Evolutionary conservation across 2,797 vertebrate genomes (phyloP), one percentile per base, ranked within the genome.

Genomic region (Hafferia zeledoni): DNA sequence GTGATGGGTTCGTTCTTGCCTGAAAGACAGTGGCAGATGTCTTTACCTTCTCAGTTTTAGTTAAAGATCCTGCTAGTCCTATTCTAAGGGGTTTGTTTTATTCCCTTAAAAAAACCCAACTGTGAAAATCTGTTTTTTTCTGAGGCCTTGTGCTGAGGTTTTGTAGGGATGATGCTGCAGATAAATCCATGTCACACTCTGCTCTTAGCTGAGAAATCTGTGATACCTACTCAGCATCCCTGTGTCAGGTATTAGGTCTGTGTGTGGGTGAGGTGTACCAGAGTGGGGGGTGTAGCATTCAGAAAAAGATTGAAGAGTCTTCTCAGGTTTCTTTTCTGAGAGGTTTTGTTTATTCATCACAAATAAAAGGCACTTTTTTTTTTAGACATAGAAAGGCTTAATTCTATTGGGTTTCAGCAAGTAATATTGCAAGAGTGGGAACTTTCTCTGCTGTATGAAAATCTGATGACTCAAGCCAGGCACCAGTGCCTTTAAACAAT

Each of bases 201-300:
- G 65, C 89, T 72, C 69, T 91, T 61, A 81, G 82, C 69, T 41
- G 76, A 44, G 49, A 91, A 50, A 86, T 86, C 76, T 72, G 56
- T 47, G 91, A 90, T 96, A 90, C 80, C 83, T 90, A 65, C 87
- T 95, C 82, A 89, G 87, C 85, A 69, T 86, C 52, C 19, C 75
- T 28, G 60, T 90, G 89, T 93, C 74, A 89, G 41, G 50, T 88
- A 70, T 75, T 76, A 59, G 75, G 83, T 83, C 82, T 94, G 56
- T 80, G 90, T 79, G 96, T 90, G 90, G 93, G 90, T 88, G 95
- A 92, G 69, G 80, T 83, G 72, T 93, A 67, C 46, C 5, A 0
- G 17, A 71, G 57, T 72, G 61, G 35, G 72, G 71, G 76, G 49
- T 93, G 60, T 80, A 78, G 71, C 53, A 33, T 90, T 64, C 64